Evolutionary conservation across 2,888 invertebrate genomes (phyloP), one percentile per base, ranked within the genome.

Genomic region (Oeneis ivallda): DNA sequence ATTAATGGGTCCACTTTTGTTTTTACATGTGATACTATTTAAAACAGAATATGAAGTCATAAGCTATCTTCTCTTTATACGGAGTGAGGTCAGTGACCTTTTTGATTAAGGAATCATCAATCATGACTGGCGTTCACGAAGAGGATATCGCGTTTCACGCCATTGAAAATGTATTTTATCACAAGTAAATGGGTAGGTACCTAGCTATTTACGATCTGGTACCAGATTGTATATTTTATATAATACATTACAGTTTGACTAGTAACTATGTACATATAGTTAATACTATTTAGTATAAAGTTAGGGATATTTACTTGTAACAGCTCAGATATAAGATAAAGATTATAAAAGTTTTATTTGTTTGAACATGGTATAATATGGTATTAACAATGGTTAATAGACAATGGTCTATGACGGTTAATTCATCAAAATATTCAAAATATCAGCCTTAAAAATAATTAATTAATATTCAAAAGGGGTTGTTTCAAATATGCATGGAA

Each of bases 71-170:
- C 67, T 74, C 67, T 71, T 69, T 75, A 67, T 73, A 73, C 75
- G 76, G 72, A 74, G 64, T 65, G 73, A 78, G 86, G 84, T 87
- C 83, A 78, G 73, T 76, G 87, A 89, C 86, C 85, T 77, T 72
- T 78, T 81, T 89, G 87, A 89, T 89, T 88, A 87, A 88, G 85
- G 85, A 82, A 86, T 87, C 86, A 88, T 89, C 87, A 89, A 89
- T 89, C 89, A 87, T 83, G 79, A 81, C 80, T 79, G 74, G 79
- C 77, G 74, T 78, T 79, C 75, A 77, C 74, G 75, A 78, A 70
- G 81, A 78, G 79, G 73, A 82, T 85, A 87, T 89, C 84, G 76
- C 79, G 79, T 89, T 85, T 86, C 87, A 81, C 80, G 84, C 79
- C 53, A 65, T 65, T 68, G 58, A 65, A 65, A 64, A 52, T 37